Evolutionary conservation across 2,888 invertebrate species (phyloP).

Genomic region (Epinotia brunnichana): DNA sequence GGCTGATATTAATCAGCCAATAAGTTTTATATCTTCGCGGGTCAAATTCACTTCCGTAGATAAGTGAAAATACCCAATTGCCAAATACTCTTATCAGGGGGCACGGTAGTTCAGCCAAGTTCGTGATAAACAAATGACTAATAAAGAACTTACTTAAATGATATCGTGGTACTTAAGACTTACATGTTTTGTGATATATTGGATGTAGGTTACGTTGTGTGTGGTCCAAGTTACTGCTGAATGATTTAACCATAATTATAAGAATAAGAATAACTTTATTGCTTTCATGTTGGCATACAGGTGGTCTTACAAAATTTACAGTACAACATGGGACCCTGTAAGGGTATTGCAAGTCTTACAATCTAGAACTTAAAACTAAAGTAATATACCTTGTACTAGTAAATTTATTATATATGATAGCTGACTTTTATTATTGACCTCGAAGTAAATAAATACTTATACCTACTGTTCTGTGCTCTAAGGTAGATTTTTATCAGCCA

Average conservation of each 20-base stretch:
- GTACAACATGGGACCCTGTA: too few species aligned
- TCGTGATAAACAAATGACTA: constrained; percentile 1
- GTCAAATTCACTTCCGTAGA: constrained; percentile 22
- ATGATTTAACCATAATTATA: neutral
- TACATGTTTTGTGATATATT: constrained; percentile 5
- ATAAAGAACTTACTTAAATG: constrained; percentile 17
- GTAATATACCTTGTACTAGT: too few species aligned
- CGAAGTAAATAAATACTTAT: too few species aligned
- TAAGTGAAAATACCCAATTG: constrained; percentile 20
- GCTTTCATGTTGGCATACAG: too few species aligned
- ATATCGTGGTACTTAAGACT: constrained; percentile 3
- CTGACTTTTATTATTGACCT: neutral
- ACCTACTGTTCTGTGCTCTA: too few species aligned
- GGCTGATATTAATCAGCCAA: too few species aligned
- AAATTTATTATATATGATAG: neutral
- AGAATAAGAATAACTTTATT: too few species aligned
- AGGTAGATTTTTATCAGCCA: too few species aligned
- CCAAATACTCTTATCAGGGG: constrained; percentile 26
- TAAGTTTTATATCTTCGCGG: neutral
- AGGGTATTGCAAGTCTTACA: too few species aligned
- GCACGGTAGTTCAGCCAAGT: constrained; percentile 4
- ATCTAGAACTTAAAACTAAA: too few species aligned
- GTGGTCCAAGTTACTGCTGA: constrained; percentile 10
- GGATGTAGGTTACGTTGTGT: constrained; percentile 11
- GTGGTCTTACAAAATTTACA: too few species aligned